Evolutionary conservation across 1,140 invertebrate species (phyloP), one percentile per base, ranked within the genome.

Genomic region (Hycleus phaleratus): DNA sequence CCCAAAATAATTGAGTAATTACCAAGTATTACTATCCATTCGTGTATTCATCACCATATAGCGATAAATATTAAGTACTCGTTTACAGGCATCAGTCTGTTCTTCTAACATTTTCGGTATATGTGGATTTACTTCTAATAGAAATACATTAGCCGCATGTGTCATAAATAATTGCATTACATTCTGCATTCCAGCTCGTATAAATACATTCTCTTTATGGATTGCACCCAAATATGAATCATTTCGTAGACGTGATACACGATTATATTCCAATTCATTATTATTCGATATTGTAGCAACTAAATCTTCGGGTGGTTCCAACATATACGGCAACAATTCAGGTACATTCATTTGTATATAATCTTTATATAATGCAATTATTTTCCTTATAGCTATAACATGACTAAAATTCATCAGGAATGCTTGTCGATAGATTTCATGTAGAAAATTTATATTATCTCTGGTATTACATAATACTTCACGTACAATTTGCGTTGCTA

Each of bases 41-140:
- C 87, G 82, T 0, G 92, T 88, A 73, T 97, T 94, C 93, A 97
- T 97, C 25, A 97, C 94, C 83, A 97, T 93, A 68, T 93, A 95
- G 58, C 95, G 79, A 79, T 97, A 98, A 62, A 97, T 95, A 74
- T 97, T 98, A 25, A 98, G 78, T 48, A 98, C 93, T 65, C 93
- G 81, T 77, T 97, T 97, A 75, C 95, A 97, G 59, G 94, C 87
- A 75, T 98, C 95, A 0, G 95, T 96, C 78, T 97, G 91, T 74
- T 95, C 92, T 68, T 95, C 91, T 4, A 94, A 74, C 5, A 82
- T 73, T 11, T 77, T 75, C 8, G 77, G 73, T 56, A 77, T 73
- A 74, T 67, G 80, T 71, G 44, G 79, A 66, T 74, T 81, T 59
- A 85, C 79, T 61, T 88, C 82, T 26, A 90, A 77, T 47, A 96